phyloP scores from a whole-genome alignment of 2,113 vertebrate species.

The Lampris megalopsis region DNA sequence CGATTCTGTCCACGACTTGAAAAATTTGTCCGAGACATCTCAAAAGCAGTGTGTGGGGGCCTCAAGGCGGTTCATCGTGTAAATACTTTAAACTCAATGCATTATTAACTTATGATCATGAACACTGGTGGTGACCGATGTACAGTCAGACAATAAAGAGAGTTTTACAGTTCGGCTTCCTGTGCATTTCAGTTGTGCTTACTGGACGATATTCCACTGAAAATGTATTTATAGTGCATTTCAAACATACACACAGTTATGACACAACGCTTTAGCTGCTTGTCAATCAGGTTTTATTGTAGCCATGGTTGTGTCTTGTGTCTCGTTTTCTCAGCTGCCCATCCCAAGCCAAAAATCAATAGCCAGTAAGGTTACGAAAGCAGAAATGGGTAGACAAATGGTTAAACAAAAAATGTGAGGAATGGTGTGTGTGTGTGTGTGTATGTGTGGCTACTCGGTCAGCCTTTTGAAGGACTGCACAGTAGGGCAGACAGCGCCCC shows the following conservation, averaged over 20 bases:
- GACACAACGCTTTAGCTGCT: not conserved
- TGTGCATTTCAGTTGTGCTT: not conserved
- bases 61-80: slow-evolving; percentile 24
- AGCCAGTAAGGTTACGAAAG: not conserved
- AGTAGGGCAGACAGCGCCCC: slow-evolving; percentile 82
- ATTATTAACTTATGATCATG: slow-evolving; percentile 12
- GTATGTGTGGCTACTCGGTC: slow-evolving; percentile 62
- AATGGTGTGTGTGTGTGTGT: not conserved
- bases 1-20: too few species aligned
- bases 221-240: too few species aligned
- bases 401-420: not conserved
- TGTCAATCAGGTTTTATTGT: slow-evolving; percentile 5
- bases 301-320: not conserved
- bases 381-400: not conserved
- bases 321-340: not conserved
- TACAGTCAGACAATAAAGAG: slow-evolving; percentile 37
- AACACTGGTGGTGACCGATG: slow-evolving; percentile 35
- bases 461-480: slow-evolving; percentile 87
- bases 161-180: slow-evolving; percentile 46
- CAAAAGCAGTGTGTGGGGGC: too few species aligned
- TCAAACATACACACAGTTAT: not conserved
- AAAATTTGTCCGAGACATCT: too few species aligned
- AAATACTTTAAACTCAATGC: slow-evolving; percentile 34
- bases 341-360: not conserved
- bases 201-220: not conserved